Evolutionary conservation across 2,113 vertebrate genomes (phyloP), one percentile per base, ranked within the genome.

Genomic region (Propithecus coquereli): DNA sequence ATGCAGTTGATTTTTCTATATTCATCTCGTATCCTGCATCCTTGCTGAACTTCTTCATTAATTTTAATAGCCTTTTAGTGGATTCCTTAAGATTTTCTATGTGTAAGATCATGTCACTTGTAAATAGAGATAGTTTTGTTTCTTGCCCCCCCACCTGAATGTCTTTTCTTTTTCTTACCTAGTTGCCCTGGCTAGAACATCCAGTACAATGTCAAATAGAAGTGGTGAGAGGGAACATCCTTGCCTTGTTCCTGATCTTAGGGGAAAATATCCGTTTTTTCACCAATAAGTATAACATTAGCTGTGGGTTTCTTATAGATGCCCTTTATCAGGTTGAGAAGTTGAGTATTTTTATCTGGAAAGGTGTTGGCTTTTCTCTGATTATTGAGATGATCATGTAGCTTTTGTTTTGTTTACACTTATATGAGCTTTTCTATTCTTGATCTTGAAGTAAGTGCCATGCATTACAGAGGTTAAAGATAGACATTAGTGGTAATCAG

Each of bases 41-140:
- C 32, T 93, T 83, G 45, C 50, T 65, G 54, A 91, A 71, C 17
- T 92, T 45, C 32, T 50, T 68, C 47, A 73, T 40, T 66, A 43
- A 45, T 80, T 80, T 80, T 85, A n/a, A 45, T 40, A 37, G 32
- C 16, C 74, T 92, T 94, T 95, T 88, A 79, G 37, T 82, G 12
- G 27, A 25, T 95, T 91, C 40, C 82, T 87, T 95, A 79, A 93
- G 27, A 52, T 95, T 83, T 96, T 84, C 34, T 66, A 0, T 79
- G 6, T 66, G 13, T 9, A 88, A 66, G 57, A 79, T 84, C 17
- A 5, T 92, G 10, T 63, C 30, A 81, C 74, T 13, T 84, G 45
- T n/a, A 17, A 34, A 80, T 52, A 27, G 66, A 54, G 84, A 32
- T 47, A 45, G 5, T 52, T 94, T 88, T 88, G 22, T 40, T 57